Conservation (phyloP, 2,113 vertebrate species). For the Nettapus auritus region DNA sequence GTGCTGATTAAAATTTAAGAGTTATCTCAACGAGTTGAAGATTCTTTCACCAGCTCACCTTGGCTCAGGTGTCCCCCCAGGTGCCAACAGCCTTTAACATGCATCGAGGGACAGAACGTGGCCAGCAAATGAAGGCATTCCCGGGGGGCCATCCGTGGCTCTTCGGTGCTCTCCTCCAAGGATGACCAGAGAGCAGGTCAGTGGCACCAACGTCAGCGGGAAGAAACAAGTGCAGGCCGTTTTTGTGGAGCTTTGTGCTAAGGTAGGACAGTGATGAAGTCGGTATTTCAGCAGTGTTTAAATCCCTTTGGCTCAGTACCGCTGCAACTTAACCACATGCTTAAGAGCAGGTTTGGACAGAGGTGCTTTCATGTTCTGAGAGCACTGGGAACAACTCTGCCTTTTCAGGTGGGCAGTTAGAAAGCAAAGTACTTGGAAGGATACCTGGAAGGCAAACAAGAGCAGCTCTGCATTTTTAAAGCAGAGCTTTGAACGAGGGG, state of each 20-base stretch:
- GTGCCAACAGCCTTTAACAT: slow-evolving; percentile 27
- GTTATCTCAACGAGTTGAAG: slow-evolving; percentile 3
- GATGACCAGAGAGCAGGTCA: slow-evolving; percentile 46
- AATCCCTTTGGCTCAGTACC: background rate
- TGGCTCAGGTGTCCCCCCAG: slow-evolving; percentile 3
- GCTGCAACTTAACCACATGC: background rate
- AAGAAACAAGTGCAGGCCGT: background rate
- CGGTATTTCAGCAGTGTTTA: background rate
- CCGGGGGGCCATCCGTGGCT: slow-evolving; percentile 19
- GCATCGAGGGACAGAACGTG: background rate
- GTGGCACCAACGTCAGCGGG: background rate
- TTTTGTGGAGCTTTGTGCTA: background rate
- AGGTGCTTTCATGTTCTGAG: background rate
- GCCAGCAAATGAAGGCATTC: slow-evolving; percentile 21
- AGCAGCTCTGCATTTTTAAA: background rate
- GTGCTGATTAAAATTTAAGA: slow-evolving; percentile 24
- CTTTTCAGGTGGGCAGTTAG: background rate
- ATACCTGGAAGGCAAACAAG: background rate
- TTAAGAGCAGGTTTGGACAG: background rate
- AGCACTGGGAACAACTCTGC: background rate
- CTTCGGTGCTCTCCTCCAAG: background rate
- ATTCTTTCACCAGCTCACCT: slow-evolving; percentile 13
- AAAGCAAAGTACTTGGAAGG: background rate
- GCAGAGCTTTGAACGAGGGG: background rate
- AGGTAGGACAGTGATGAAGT: background rate